Base-by-base conservation (phyloP, 2,113 vertebrate species). In the Canis aureus region DNA sequence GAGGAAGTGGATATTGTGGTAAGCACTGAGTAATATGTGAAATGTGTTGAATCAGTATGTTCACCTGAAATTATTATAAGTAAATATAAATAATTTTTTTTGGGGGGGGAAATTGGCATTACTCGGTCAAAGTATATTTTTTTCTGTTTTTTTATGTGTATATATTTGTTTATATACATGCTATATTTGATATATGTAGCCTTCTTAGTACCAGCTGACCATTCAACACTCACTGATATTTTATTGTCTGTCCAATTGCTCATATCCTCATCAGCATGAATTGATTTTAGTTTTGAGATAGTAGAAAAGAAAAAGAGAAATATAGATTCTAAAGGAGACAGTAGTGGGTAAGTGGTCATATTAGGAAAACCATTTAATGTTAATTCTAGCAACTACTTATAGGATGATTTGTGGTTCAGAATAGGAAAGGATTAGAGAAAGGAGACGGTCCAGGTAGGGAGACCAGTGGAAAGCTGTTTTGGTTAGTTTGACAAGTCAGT, bases 241-340 rank as follows among this genome's bases (percentile, higher is more conserved):
- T 25, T 57, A 15, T 66, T 17, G 62, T 66, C 12, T 66, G 22
- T 16, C 62, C 23, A 15, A 57, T 93, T 86, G 13, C 12, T 86
- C 25, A 78, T 29, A 43, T 25, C 43, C 23, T 85, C 12, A 78
- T 55, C 32, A 67, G 32, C 49, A 62, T 78, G 60, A 66, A 86
- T 86, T 86, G 73, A 32, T 93, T 78, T 93, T 86, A 78, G 25
- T 86, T 93, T 86, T 86, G 82, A 93, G n/a, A 55, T 73, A 7
- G 49, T 78, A 17, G 81, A 76, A 85, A 93, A 85, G 69, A 74
- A 43, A 32, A 71, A 60, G 22, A 27, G 55, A 78, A 78, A 43
- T 78, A 57, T 25, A 78, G n/a, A 9, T 38, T 78, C 19, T 86
- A 78, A 64, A 76, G 43, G 12, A 17, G n/a, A 55, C 38, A 60